phyloP scores from a whole-genome alignment of 2,888 invertebrate species.

The Panorpa germanica region DNA sequence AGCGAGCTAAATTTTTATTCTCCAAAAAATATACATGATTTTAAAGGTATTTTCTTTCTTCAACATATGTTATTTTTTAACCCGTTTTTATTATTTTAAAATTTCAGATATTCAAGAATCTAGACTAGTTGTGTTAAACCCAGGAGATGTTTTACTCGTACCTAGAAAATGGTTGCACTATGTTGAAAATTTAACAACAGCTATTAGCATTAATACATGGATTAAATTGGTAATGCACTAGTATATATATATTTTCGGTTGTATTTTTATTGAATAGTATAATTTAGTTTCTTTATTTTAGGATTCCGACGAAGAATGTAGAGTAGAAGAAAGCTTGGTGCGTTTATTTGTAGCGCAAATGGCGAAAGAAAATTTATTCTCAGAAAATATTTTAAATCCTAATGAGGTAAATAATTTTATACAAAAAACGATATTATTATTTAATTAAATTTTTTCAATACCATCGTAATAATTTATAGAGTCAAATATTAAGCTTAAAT shows the following conservation, averaged over 20 bases:
- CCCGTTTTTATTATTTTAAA: conserved; percentile 12
- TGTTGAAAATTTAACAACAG: conserved; percentile 66
- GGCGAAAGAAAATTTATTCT: conserved; percentile 30
- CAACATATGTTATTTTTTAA: conserved; percentile 4
- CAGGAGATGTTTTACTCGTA: conserved; percentile 76
- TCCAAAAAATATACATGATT: conserved; percentile 30
- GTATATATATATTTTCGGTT: conserved; percentile 8
- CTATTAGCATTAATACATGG: conserved; percentile 47
- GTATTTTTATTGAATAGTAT: conserved; percentile 6
- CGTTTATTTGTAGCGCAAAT: conserved; percentile 43
- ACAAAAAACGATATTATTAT: conserved; percentile 7
- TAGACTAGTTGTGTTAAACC: conserved; percentile 43
- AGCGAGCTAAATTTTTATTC: conserved; percentile 65
- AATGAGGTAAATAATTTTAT: conserved; percentile 33
- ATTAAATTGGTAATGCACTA: conserved; percentile 41
- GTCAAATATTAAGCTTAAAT: too few relatives aligned
- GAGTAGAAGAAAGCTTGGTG: conserved; percentile 39
- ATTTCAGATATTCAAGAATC: conserved; percentile 20
- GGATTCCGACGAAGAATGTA: conserved; percentile 18
- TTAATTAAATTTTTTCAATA: conserved; percentile 9
- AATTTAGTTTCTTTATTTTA: conserved; percentile 9
- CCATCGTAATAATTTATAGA: too few relatives aligned
- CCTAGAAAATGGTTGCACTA: conserved; percentile 96
- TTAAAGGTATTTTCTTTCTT: conserved; percentile 24
- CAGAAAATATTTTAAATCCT: conserved; percentile 39